phyloP scores from a whole-genome alignment of 2,113 vertebrate genomes.

The Cryptomyrus ogoouensis region DNA sequence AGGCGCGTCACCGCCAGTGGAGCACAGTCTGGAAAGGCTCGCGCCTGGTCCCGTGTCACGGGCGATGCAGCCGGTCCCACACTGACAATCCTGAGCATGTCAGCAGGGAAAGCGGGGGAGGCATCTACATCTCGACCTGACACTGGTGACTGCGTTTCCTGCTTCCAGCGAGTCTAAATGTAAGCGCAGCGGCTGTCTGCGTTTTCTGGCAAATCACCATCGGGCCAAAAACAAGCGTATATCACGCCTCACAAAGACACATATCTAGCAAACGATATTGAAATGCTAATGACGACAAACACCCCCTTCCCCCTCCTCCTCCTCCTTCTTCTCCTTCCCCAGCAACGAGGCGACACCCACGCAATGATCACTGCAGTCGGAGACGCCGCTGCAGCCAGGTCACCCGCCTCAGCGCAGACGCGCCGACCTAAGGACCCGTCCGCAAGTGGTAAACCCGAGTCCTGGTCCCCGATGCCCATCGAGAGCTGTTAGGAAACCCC shows the following conservation, averaged over 20 bases:
- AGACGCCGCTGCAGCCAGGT: slow-evolving; percentile 2
- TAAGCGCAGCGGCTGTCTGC: not conserved
- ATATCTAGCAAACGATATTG: not conserved
- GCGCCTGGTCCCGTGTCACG: not conserved
- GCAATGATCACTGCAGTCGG: slow-evolving; percentile 13
- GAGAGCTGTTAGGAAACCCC: not conserved
- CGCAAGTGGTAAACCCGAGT: not conserved
- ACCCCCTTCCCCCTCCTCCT: not conserved
- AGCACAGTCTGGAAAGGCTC: not conserved
- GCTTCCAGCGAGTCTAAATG: not conserved
- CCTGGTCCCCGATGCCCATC: not conserved
- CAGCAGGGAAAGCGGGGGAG: not conserved
- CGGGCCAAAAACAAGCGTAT: not conserved
- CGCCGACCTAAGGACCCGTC: slow-evolving; percentile 24
- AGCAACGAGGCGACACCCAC: slow-evolving; percentile 6
- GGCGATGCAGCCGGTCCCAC: not conserved
- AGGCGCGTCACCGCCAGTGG: not conserved
- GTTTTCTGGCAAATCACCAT: not conserved
- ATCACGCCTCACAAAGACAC: not conserved
- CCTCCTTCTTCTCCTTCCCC: not conserved
- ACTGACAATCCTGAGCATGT: not conserved
- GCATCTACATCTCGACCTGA: not conserved
- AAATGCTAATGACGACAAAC: slow-evolving; percentile 9
- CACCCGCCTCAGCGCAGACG: not conserved
- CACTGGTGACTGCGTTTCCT: not conserved